Percentiles rank a stretch among this genome's conserved stretches.
phyloP scores from a whole-genome alignment of 53 echinoderm and acorn worm species.

The Holothuria leucospilota region DNA sequence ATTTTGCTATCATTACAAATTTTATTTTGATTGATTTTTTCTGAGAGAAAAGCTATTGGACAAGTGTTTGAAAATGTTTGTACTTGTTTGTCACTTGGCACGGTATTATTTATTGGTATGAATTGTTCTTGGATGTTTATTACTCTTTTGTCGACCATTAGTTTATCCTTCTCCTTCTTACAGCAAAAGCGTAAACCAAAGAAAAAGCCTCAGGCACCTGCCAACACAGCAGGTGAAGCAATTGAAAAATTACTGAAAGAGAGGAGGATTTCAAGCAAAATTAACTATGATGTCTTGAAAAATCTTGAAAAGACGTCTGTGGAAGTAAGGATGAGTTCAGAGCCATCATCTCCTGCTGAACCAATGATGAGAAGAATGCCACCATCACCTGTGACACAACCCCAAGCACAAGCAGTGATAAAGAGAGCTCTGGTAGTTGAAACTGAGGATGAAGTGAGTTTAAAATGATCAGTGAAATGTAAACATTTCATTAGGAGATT shows the following conservation, averaged over 20 bases:
- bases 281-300: conserved; percentile 93
- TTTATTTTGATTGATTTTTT: too few relatives aligned
- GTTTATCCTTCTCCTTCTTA: not conserved
- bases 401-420: not conserved
- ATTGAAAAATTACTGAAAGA: conserved; percentile 94
- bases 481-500: not conserved
- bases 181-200: conserved; percentile 73
- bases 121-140: not conserved
- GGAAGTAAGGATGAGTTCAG: not conserved
- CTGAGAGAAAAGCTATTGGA: too few relatives aligned
- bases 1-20: too few relatives aligned
- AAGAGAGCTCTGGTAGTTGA: not conserved
- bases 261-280: conserved; percentile 97
- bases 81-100: not conserved
- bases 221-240: conserved; percentile 95
- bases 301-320: conserved; percentile 74
- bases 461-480: not conserved
- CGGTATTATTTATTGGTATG: not conserved
- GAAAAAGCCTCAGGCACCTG: conserved; percentile 80
- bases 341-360: not conserved
- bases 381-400: not conserved
- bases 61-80: not conserved
- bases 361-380: not conserved
- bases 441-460: not conserved
- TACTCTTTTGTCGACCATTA: not conserved